A percentile compares a stretch with the other conserved stretches of the same genome.
Evolutionary conservation across 1,140 invertebrate genomes (phyloP).

Genomic region (Papilio glaucus): DNA sequence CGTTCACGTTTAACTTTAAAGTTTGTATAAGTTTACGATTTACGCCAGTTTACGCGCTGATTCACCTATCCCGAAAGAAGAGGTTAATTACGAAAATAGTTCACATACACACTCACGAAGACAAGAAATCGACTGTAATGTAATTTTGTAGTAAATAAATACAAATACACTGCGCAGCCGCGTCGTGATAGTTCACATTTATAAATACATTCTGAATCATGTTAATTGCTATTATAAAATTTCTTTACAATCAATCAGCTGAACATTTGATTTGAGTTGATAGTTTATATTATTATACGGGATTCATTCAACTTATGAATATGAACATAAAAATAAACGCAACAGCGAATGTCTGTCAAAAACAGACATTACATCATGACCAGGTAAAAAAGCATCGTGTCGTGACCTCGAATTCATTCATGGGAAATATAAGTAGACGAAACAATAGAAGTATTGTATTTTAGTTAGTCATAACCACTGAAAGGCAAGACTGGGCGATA

Average conservation of each 20-base stretch:
- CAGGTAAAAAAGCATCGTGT: conserved; percentile 59
- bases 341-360: conserved; percentile 43
- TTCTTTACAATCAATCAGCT: not conserved
- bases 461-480: not conserved
- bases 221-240: not conserved
- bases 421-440: conserved; percentile 60
- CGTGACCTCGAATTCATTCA: conserved; percentile 74
- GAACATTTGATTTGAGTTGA: not conserved
- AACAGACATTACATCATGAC: conserved; percentile 66
- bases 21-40: conserved; percentile 19
- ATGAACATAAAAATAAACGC: no score
- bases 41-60: conserved; percentile 49
- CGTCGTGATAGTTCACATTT: conserved; percentile 33
- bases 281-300: not conserved
- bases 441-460: conserved; percentile 27
- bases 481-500: not conserved
- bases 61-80: conserved; percentile 61
- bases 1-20: conserved; percentile 18
- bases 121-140: conserved; percentile 25
- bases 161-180: conserved; percentile 33
- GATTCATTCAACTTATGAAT: no score
- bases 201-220: conserved; percentile 1
- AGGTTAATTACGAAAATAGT: conserved; percentile 74
- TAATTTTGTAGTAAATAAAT: conserved; percentile 3
- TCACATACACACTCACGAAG: conserved; percentile 31